Percentiles rank a stretch among this genome's conserved stretches.
These are phyloP conservation scores for Euphonia xanthogaster DNA, from an alignment of 2,797 vertebrate species.

Conservation along the genomic window DNA sequence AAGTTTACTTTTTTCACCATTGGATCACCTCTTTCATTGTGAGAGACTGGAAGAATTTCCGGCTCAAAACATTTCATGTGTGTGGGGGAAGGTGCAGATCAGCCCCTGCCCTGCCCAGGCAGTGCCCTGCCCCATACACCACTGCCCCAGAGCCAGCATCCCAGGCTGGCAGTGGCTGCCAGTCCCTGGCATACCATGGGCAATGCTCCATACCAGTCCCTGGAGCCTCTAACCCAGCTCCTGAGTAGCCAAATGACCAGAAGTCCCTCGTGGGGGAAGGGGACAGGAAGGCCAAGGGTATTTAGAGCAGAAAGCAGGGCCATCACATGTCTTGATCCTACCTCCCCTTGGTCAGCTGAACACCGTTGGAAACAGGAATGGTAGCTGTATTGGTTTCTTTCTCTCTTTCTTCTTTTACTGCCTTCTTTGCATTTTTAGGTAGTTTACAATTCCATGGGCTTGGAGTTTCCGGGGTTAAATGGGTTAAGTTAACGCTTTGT, in stretches of 20 bases:
- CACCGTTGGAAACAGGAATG: fast-evolving
- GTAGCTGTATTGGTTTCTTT: neutral
- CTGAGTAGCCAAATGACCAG: neutral
- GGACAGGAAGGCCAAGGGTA: neutral
- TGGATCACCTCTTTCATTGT: neutral
- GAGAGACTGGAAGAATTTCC: neutral
- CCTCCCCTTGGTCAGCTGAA: no score
- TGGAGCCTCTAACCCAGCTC: neutral
- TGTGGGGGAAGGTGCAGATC: neutral
- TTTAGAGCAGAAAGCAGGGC: neutral
- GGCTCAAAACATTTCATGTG: fast-evolving
- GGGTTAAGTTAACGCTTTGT: neutral
- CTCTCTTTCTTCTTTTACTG: neutral
- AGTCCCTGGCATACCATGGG: fast-evolving
- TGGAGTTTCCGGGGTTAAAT: neutral
- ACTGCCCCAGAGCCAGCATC: neutral
- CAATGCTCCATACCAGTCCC: neutral
- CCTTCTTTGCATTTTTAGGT: neutral
- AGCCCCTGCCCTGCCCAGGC: neutral
- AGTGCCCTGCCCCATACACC: neutral
- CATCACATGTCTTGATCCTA: no score
- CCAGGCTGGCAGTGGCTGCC: no score
- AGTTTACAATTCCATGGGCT: neutral
- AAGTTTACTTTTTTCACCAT: neutral
- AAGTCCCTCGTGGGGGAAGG: neutral